phyloP scores from a whole-genome alignment of 2,888 invertebrate species.

The Lottia gigantea region DNA sequence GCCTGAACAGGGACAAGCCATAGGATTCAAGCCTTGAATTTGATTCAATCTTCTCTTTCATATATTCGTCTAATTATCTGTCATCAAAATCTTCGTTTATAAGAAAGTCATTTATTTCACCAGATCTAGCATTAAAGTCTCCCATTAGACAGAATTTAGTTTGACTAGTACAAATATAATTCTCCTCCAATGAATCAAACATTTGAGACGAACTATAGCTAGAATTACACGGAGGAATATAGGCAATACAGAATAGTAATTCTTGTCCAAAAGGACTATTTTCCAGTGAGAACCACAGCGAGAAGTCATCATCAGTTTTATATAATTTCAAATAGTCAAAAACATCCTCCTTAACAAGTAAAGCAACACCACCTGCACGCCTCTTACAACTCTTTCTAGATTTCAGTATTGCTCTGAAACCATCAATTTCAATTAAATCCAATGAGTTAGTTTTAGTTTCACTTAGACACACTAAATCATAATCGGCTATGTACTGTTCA shows the following conservation, averaged over 20 bases:
- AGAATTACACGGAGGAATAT: not conserved
- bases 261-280: no score
- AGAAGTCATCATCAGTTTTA: conserved; percentile 6
- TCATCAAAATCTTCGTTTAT: no score
- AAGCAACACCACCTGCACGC: not conserved
- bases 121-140: not conserved
- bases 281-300: not conserved
- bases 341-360: not conserved
- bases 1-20: not conserved
- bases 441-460: not conserved
- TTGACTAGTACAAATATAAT: not conserved
- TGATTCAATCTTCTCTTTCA: no score
- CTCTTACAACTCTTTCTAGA: not conserved
- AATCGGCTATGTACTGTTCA: conserved; percentile 1
- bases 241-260: not conserved
- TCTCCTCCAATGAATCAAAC: not conserved
- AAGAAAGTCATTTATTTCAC: no score
- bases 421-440: not conserved
- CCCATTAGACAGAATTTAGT: not conserved
- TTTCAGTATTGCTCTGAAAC: not conserved
- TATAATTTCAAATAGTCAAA: not conserved
- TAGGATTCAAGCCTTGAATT: no score
- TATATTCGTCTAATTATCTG: no score
- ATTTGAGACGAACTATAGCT: not conserved
- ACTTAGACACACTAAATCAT: not conserved